Evolutionary conservation across 2,888 invertebrate genomes (phyloP), one percentile per base, ranked within the genome.

Genomic region (Drosophila subquinaria): DNA sequence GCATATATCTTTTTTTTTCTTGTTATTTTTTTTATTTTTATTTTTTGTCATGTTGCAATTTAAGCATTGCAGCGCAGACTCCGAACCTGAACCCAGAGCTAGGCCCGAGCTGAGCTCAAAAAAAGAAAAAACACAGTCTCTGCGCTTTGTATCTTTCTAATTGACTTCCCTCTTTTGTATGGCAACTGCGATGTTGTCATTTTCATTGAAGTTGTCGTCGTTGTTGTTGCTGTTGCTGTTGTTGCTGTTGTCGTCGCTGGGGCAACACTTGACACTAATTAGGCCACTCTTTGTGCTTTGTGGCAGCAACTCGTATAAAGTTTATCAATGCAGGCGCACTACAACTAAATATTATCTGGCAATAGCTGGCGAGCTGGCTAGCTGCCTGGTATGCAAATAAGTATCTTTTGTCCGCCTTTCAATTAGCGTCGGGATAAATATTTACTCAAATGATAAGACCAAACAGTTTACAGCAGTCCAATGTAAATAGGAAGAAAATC

Each of bases 191-290:
- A 76, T 79, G 79, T 76, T 80, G 76, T 74, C 70, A 79, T 75
- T 70, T 74, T 79, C 70, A 62, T 82, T 77, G 71, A 72, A 68
- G 76, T 76, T 73, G 79, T 52, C 59, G 35, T 59, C 52, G 62
- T 66, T 63, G 79, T 48, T 60, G 59, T 33, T 63, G 45, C 8
- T 55, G 64, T 10, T 57, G 62, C 8, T 55, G 64, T 10, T 57
- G 62, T 65, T 68, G 79, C 43, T 72, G 73, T 76, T 76, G 71
- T 72, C 62, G 79, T 76, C 69, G 87, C 70, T 85, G 88, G 68
- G 81, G 84, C 84, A 90, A 88, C 90, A 87, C 90, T 87, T 87
- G 87, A 87, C 87, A 90, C 87, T 87, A 87, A 87, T 87, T 89
- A 87, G 87, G 90, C 87, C 90, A 90, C 78, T 90, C 90, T 87